Percentiles rank a stretch among this genome's conserved stretches.
phyloP scores from a whole-genome alignment of 1,140 invertebrate genomes.

The Drosophila nebulosa region DNA sequence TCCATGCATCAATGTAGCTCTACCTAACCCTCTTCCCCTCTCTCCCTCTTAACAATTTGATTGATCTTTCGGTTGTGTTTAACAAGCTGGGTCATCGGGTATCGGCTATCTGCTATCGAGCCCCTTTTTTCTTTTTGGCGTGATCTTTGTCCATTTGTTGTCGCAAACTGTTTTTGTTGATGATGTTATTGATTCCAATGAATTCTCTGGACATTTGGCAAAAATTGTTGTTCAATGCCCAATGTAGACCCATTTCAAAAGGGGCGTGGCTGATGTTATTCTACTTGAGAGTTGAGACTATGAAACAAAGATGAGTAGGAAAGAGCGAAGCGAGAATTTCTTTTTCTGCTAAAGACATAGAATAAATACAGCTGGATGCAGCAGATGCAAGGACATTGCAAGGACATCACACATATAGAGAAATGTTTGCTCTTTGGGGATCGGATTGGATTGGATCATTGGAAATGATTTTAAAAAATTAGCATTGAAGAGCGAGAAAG shows the following conservation, averaged over 20 bases:
- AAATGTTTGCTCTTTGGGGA: too few relatives aligned
- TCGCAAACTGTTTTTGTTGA: conserved; percentile 3
- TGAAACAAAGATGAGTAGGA: not conserved
- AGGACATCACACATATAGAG: too few relatives aligned
- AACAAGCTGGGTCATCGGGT: conserved; percentile 26
- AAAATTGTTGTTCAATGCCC: not conserved
- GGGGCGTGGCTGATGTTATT: conserved; percentile 20
- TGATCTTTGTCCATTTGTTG: conserved; percentile 45
- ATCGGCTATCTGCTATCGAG: conserved; percentile 44
- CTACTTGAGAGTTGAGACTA: conserved; percentile 4
- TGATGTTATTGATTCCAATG: conserved; percentile 32
- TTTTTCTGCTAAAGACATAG: not conserved
- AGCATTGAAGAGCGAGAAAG: too few relatives aligned
- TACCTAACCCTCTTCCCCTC: conserved; percentile 14
- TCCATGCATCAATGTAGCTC: too few relatives aligned
- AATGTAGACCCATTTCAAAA: not conserved
- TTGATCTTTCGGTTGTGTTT: conserved; percentile 61
- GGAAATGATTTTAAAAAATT: too few relatives aligned
- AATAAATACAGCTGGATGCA: conserved; percentile 37
- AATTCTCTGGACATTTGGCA: conserved; percentile 23
- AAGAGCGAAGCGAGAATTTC: too few relatives aligned
- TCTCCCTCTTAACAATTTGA: conserved; percentile 38
- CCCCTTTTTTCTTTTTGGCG: conserved; percentile 43
- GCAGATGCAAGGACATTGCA: not conserved
- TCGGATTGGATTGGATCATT: too few relatives aligned